phyloP scores from a whole-genome alignment of 1,140 invertebrate species.

The Drosophila arizonae region DNA sequence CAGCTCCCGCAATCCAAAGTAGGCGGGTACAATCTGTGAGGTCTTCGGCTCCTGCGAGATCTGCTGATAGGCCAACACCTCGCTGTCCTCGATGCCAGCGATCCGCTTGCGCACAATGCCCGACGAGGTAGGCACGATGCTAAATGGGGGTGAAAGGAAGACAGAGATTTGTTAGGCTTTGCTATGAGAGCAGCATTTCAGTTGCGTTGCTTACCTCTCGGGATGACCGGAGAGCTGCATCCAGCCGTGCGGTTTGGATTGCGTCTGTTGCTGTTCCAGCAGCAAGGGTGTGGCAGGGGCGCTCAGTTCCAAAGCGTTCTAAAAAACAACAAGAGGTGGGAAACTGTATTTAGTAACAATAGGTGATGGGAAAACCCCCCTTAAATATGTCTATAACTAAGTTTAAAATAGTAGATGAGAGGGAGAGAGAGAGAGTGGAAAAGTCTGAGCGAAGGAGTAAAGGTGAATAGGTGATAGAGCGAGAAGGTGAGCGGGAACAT shows the following conservation, averaged over 20 bases:
- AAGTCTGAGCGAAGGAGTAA: too few relatives aligned
- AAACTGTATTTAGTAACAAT: too few relatives aligned
- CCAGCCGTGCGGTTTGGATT: constrained; percentile 89
- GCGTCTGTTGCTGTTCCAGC: constrained; percentile 83
- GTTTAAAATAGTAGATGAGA: neutral
- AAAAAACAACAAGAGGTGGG: constrained; percentile 73
- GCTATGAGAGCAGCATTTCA: too few relatives aligned
- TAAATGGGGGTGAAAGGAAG: constrained; percentile 69
- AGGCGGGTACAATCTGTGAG: constrained; percentile 91
- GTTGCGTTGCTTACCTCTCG: constrained; percentile 84
- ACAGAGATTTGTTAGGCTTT: neutral
- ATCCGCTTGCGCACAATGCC: constrained; percentile 97
- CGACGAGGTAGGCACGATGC: constrained; percentile 95
- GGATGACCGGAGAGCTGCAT: constrained; percentile 97
- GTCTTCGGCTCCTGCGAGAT: constrained; percentile 90
- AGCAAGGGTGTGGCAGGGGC: constrained; percentile 95
- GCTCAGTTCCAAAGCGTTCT: constrained; percentile 96
- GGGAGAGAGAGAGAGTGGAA: neutral
- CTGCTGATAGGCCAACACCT: constrained; percentile 91
- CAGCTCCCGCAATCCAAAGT: constrained; percentile 93
- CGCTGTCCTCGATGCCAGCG: constrained; percentile 88
- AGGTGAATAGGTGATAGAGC: too few relatives aligned
- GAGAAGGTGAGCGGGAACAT: too few relatives aligned
- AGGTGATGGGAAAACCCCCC: neutral
- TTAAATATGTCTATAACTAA: neutral